A percentile compares a stretch with the other conserved stretches of the same genome.
phyloP scores from a whole-genome alignment of 2,113 vertebrate species.

The Sula dactylatra region DNA sequence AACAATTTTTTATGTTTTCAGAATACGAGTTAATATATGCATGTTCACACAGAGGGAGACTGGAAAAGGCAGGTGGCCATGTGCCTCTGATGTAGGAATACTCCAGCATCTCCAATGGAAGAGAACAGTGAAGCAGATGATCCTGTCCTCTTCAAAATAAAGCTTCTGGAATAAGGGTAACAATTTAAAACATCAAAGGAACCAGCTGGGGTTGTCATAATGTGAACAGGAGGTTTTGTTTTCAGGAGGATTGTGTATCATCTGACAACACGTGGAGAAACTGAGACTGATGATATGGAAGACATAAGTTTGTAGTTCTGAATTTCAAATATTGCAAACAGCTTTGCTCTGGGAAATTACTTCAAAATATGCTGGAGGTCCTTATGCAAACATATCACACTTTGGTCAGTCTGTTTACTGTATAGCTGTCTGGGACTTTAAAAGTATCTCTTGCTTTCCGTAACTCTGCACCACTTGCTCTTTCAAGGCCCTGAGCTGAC shows the following conservation, averaged over 20 bases:
- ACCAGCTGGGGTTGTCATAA: not conserved
- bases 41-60: not conserved
- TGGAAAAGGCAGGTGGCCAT: not conserved
- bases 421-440: not conserved
- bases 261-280: not conserved
- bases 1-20: not conserved
- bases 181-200: not conserved
- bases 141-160: not conserved
- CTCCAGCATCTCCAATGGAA: not conserved
- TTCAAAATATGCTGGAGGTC: not conserved
- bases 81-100: not conserved
- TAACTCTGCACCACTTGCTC: not conserved
- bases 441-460: not conserved
- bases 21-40: not conserved
- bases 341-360: not conserved
- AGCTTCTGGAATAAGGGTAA: not conserved
- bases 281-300: not conserved
- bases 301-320: not conserved
- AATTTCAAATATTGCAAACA: not conserved
- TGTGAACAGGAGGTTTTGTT: not conserved
- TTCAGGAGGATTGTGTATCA: not conserved
- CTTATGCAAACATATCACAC: not conserved
- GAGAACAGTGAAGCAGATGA: not conserved
- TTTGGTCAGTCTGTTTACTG: not conserved
- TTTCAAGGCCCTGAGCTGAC: not conserved